Evolutionary conservation across 2,888 invertebrate species (phyloP).

Genomic region (Neocrepidodera transversa): DNA sequence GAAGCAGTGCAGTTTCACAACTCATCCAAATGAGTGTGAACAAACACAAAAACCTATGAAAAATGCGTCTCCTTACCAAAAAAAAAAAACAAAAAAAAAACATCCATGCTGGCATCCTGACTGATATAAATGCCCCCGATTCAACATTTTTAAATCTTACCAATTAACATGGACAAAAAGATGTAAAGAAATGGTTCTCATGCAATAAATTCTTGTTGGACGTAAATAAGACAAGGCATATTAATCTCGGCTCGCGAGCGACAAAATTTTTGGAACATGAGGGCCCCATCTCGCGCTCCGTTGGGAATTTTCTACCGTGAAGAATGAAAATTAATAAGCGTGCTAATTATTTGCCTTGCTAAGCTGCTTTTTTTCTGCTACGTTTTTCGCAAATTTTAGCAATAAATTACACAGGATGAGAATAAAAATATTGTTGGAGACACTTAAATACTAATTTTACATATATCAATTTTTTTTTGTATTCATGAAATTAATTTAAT

Average conservation of each 20-base stretch:
- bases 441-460: too few relatives aligned
- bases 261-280: conserved; percentile 25
- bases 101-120: conserved; percentile 13
- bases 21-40: conserved; percentile 4
- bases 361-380: neutral
- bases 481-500: too few relatives aligned
- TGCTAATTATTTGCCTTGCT: conserved; percentile 11
- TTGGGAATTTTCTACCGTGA: conserved; percentile 19
- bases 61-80: conserved; percentile 6
- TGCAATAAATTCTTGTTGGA: conserved; percentile 31
- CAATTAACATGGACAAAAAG: conserved; percentile 38
- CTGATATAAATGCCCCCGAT: conserved; percentile 30
- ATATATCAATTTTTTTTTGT: too few relatives aligned
- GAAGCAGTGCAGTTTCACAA: too few relatives aligned
- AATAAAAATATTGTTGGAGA: too few relatives aligned
- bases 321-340: conserved; percentile 26
- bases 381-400: too few relatives aligned
- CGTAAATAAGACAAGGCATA: conserved; percentile 33
- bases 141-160: conserved; percentile 30
- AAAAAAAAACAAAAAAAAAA: too few relatives aligned
- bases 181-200: conserved; percentile 29
- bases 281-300: conserved; percentile 2
- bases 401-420: too few relatives aligned
- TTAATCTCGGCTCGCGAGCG: conserved; percentile 23
- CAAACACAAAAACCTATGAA: conserved; percentile 16